Base-by-base conservation (phyloP, 2,113 vertebrate genomes). In the Phocoena phocoena region DNA sequence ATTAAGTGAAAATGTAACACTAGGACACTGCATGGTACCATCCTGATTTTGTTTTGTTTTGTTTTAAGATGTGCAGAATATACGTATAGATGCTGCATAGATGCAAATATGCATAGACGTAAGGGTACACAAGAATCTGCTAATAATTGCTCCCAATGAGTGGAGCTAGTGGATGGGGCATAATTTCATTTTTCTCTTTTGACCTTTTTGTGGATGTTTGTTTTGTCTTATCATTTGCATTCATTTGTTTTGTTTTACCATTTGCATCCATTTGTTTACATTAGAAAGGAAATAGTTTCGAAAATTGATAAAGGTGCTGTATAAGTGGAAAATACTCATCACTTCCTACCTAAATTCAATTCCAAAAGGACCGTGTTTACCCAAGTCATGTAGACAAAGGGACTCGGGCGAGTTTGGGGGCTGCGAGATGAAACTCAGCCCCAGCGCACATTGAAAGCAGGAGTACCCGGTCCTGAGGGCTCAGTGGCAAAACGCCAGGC, bases 331-430 rank as follows among this genome's bases (percentile, higher is more conserved):
- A 89, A n/a, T 1, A 41, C 44, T 17, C 67, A 38, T 47, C 71
- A 5, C 55, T 73, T 79, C 79, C 47, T 31, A 50, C 50, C 44
- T 36, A 31, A 58, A 3, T 36, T 47, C 8, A 41, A 44, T 36
- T 28, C 90, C 74, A 2, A 44, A 14, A n/a, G 41, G 62, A 31
- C 3, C 1, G 47, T 6, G 5, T 13, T 12, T 21, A 6, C 71
- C 21, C 10, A 0, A 38, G 38, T 1, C 5, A 1, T 0, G 12
- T 0, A 18, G 67, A 10, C 15, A 33, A 44, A 58, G 81, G 23
- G 25, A 28, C 58, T 0, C 0, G n/a, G 1, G 1, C 0, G 4
- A 15, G 50, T 3, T 28, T 8, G 3, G 36, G 18, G 33, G 9
- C 65, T 0, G 3, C 5, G 13, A 36, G 36, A 1, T 2, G 6